Evolutionary conservation across 2,113 vertebrate species (phyloP).

Genomic region (Syngnathus scovelli): DNA sequence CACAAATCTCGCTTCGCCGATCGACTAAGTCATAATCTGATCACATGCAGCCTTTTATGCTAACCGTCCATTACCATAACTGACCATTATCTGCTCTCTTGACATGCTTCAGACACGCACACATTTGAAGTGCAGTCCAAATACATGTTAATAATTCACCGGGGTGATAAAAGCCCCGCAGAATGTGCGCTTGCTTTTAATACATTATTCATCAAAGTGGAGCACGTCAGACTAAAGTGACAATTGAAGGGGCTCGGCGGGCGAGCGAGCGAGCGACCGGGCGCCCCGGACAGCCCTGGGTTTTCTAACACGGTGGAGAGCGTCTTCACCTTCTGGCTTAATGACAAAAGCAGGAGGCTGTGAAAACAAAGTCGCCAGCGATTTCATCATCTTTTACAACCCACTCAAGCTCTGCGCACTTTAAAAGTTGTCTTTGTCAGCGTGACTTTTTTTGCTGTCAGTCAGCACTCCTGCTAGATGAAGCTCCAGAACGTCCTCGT

Average conservation of each 20-base stretch:
- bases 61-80: neutral
- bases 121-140: constrained; percentile 1
- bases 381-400: constrained; percentile 54
- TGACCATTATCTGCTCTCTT: constrained; percentile 9
- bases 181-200: constrained; percentile 5
- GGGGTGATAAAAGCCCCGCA: constrained; percentile 2
- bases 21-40: neutral
- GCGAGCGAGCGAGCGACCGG: constrained; percentile 12
- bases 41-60: neutral
- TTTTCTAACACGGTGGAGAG: constrained; percentile 25
- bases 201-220: constrained; percentile 34
- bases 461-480: constrained; percentile 18
- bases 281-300: neutral
- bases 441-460: constrained; percentile 20
- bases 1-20: neutral
- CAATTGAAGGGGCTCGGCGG: constrained; percentile 8
- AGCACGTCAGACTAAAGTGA: constrained; percentile 27
- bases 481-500: constrained; percentile 5
- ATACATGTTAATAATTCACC: constrained; percentile 6
- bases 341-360: constrained; percentile 45
- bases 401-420: constrained; percentile 44
- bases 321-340: constrained; percentile 31
- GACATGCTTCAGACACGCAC: constrained; percentile 9
- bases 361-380: constrained; percentile 54
- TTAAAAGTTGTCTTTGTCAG: constrained; percentile 40